Evolutionary conservation across 2,888 invertebrate species (phyloP).

Genomic region (Sinelater perroti): DNA sequence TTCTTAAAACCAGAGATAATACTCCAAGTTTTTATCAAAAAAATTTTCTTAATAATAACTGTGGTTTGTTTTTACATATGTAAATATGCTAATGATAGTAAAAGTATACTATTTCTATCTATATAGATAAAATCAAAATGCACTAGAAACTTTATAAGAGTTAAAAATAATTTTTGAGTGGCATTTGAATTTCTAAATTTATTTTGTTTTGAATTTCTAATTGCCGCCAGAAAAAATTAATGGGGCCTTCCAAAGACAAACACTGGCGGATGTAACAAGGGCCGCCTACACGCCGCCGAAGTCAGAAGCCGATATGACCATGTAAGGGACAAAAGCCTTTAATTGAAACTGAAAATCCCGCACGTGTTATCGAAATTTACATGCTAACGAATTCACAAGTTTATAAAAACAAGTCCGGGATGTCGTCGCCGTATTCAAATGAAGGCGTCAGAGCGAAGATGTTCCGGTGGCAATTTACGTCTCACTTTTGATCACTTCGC

Average conservation of each 20-base stretch:
- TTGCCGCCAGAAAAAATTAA: no score
- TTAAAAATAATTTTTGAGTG: no score
- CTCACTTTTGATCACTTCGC: slow-evolving; percentile 57
- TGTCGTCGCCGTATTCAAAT: slow-evolving; percentile 56
- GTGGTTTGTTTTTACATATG: no score
- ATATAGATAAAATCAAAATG: no score
- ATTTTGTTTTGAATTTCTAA: no score
- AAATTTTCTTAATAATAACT: no score
- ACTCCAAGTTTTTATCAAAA: no score
- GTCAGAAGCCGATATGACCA: slow-evolving; percentile 9
- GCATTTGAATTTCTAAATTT: no score
- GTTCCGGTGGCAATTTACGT: slow-evolving; percentile 58
- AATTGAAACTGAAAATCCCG: slow-evolving; percentile 37
- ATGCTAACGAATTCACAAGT: slow-evolving; percentile 59
- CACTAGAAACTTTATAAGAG: no score
- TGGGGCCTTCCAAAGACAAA: background rate
- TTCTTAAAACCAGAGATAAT: no score
- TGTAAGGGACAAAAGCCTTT: slow-evolving; percentile 25
- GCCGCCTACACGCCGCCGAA: background rate
- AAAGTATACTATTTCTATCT: no score
- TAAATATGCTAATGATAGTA: no score
- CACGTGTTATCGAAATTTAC: slow-evolving; percentile 40
- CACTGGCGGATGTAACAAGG: background rate
- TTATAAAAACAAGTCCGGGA: slow-evolving; percentile 57
- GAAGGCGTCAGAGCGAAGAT: slow-evolving; percentile 56